These are phyloP conservation scores for Scatophagus argus DNA, from an alignment of 2,113 vertebrate species.

Conservation along the genomic window DNA sequence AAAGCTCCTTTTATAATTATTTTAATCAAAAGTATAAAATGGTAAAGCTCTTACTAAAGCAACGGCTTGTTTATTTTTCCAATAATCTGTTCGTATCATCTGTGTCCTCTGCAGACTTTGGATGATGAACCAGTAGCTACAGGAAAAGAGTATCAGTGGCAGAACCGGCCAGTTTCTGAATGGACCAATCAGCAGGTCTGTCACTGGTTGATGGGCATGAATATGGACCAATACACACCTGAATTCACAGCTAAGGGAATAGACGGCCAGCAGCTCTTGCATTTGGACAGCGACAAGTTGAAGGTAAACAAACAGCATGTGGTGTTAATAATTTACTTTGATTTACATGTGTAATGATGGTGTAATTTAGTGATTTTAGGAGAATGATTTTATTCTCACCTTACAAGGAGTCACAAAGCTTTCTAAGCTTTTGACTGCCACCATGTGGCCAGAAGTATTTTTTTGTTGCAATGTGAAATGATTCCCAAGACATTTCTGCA, in stretches of 20 bases:
- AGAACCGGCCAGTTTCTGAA: slow-evolving; percentile 88
- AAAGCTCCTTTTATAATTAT: background rate
- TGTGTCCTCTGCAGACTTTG: slow-evolving; percentile 81
- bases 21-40: background rate
- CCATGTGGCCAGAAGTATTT: slow-evolving; percentile 59
- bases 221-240: slow-evolving; percentile 91
- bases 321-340: background rate
- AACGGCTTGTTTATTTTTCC: background rate
- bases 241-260: slow-evolving; percentile 88
- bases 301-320: slow-evolving; percentile 82
- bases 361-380: background rate
- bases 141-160: slow-evolving; percentile 92
- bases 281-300: slow-evolving; percentile 89
- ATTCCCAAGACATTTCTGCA: background rate
- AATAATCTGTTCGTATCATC: slow-evolving; percentile 27
- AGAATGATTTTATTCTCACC: background rate
- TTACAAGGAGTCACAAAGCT: background rate
- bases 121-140: slow-evolving; percentile 86
- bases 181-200: slow-evolving; percentile 92
- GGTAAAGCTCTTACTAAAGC: background rate
- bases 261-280: slow-evolving; percentile 88
- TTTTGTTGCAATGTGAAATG: background rate
- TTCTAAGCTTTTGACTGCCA: slow-evolving; percentile 53
- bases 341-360: background rate
- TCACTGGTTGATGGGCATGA: slow-evolving; percentile 91